Conservation (phyloP, 1,140 invertebrate genomes). For the Chionoecetes opilio region DNA sequence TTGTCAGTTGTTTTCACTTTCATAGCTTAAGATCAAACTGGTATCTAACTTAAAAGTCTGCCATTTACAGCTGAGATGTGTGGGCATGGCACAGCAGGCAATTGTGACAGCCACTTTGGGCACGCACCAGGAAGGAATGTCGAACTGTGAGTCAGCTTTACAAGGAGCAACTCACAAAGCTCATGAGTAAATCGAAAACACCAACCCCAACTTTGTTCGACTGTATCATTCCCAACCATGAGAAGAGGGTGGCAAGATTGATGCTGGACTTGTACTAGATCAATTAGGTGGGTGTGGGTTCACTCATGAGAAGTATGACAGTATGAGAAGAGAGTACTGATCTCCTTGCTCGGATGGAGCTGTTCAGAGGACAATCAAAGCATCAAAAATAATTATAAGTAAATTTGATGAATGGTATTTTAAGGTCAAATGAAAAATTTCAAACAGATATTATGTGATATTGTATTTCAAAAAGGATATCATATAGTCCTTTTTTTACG, state of each 20-base stretch:
- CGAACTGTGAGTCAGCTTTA: conserved; percentile 99
- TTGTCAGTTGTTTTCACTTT: no score
- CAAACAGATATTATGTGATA: background rate
- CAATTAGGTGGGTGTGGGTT: conserved; percentile 73
- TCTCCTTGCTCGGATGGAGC: no score
- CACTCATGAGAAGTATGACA: no score
- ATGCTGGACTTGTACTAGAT: conserved; percentile 92
- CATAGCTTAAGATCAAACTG: no score
- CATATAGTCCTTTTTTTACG: background rate
- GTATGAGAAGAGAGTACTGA: no score
- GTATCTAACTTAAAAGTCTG: background rate
- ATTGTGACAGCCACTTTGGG: conserved; percentile 97
- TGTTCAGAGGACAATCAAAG: no score
- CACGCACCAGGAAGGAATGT: conserved; percentile 96
- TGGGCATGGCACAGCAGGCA: conserved; percentile 98
- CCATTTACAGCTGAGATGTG: conserved; percentile 92
- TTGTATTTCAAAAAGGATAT: background rate
- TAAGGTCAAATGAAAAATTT: no score
- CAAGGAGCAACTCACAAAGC: conserved; percentile 98
- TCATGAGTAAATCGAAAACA: conserved; percentile 99
- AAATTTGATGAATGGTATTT: no score
- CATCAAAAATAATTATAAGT: no score
- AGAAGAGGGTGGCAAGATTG: conserved; percentile 99
- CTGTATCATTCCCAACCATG: conserved; percentile 99
- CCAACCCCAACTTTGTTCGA: conserved; percentile 99